Base-by-base conservation (phyloP, 2,113 vertebrate genomes). In the Misgurnus mizolepis region DNA sequence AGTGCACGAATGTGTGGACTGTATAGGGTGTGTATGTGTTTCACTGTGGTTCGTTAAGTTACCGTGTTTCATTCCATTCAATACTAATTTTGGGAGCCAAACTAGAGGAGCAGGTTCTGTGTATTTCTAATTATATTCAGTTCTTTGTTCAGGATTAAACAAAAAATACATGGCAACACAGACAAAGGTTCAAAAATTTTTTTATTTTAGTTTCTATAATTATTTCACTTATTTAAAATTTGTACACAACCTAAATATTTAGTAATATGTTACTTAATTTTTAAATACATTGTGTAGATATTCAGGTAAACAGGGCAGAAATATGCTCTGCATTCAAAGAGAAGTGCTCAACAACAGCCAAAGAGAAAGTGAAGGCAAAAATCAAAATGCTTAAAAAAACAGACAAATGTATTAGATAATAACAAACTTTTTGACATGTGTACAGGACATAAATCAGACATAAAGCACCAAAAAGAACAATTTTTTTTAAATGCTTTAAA, bases 1-100 rank as follows among this genome's bases (percentile, higher is more conserved):
- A 39, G 62, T 67, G 64, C 39, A 18, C 15, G 69, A 43, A n/a
- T 69, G 53, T 61, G 65, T 69, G 66, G 41, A 60, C 49, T 14
- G 34, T 39, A 34, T 34, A 15, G 61, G 65, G 58, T 69, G 9
- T 56, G 45, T 3, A 11, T 17, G 55, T 58, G 22, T 80, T 74
- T 67, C 10, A 34, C 18, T 70, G 12, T 67, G 65, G 53, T 66
- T 58, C 72, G 47, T 61, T 67, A 17, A 18, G 17, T 58, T n/a
- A 18, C 17, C n/a, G 55, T 58, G 55, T 18, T 58, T 58, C 55
- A 18, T 18, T 70, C 53, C n/a, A 6, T n/a, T n/a, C 41, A 45
- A 9, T 70, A 12, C n/a, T 27, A n/a, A 12, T 53, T 53, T 45
- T 60, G 40, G 40, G n/a, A 73, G 71, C 39, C 5, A 73, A 43